Percentiles rank a stretch among this genome's conserved stretches.
Evolutionary conservation across 2,113 vertebrate species (phyloP).

Genomic region (Tauraco erythrolophus): DNA sequence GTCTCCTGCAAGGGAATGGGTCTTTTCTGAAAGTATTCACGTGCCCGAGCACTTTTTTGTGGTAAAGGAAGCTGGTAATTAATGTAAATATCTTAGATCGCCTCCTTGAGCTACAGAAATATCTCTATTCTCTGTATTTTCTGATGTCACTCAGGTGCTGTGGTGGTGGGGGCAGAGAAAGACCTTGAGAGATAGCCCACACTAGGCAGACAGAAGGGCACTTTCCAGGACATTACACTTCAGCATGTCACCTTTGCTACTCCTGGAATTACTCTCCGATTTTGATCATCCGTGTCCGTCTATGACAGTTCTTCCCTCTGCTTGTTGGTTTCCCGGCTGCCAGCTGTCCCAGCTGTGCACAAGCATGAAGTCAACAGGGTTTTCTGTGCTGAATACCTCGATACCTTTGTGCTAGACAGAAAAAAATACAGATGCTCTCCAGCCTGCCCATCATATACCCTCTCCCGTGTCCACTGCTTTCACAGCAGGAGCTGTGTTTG

Average conservation of each 20-base stretch:
- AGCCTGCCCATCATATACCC: background rate
- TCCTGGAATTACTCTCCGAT: background rate
- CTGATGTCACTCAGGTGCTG: background rate
- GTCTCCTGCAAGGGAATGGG: background rate
- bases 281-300: slow-evolving; percentile 1
- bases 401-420: background rate
- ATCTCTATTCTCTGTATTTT: background rate
- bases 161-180: background rate
- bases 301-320: background rate
- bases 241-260: slow-evolving; percentile 2
- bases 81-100: background rate
- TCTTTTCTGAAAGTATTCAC: background rate
- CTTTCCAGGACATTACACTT: slow-evolving; percentile 46
- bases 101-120: background rate
- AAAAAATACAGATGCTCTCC: background rate
- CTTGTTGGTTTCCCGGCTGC: background rate
- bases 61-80: background rate
- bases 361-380: background rate
- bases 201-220: slow-evolving; percentile 27
- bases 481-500: background rate
- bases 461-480: background rate
- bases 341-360: background rate
- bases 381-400: background rate
- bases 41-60: background rate
- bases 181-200: background rate